phyloP scores from a whole-genome alignment of 1,140 invertebrate genomes.

The Conus ventricosus region DNA sequence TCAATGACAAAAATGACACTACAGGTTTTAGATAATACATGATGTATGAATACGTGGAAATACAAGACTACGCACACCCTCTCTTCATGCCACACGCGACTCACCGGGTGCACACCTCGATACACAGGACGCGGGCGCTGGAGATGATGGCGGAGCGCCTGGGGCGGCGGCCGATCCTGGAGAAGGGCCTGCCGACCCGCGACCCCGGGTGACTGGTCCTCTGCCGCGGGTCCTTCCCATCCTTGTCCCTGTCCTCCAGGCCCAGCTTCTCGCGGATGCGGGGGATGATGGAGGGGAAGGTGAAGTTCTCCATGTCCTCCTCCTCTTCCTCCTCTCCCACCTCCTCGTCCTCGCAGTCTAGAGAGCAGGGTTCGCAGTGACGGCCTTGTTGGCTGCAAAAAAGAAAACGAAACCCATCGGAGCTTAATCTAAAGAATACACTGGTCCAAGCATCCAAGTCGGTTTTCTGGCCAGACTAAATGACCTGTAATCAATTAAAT shows the following conservation, averaged over 20 bases:
- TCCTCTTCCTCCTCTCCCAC: conserved; percentile 43
- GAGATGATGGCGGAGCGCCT: conserved; percentile 28
- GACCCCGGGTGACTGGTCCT: background rate
- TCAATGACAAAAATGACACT: no score
- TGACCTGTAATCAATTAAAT: no score
- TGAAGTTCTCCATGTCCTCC: conserved; percentile 45
- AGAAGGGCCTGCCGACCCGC: conserved; percentile 35
- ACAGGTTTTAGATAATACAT: no score
- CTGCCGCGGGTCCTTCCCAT: background rate
- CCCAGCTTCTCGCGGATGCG: conserved; percentile 37
- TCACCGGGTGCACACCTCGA: conserved; percentile 60
- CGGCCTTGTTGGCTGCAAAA: background rate
- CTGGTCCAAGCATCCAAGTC: no score
- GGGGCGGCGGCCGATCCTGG: conserved; percentile 36
- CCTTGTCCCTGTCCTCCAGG: background rate
- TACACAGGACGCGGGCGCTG: conserved; percentile 44
- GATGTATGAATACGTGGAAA: no score
- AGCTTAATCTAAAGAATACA: no score
- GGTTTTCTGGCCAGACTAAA: no score
- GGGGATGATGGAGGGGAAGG: conserved; percentile 47
- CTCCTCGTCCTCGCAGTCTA: conserved; percentile 41
- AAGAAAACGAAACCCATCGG: no score
- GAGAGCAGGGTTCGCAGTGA: conserved; percentile 47
- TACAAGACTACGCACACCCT: no score
- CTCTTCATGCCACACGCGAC: background rate